Evolutionary conservation across 2,113 vertebrate species (phyloP).

Genomic region (Chloropsis hardwickii): DNA sequence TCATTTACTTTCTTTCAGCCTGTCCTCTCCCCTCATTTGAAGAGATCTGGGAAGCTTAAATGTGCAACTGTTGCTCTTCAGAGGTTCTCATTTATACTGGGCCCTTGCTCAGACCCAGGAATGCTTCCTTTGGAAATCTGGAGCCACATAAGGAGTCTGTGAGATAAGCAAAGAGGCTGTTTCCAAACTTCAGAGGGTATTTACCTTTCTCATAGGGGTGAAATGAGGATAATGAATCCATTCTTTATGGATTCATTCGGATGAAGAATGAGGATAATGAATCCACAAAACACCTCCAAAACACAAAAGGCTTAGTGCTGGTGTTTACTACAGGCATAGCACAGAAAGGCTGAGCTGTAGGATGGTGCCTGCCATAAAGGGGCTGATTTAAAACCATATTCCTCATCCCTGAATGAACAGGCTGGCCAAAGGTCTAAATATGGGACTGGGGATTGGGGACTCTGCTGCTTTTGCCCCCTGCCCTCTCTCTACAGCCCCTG

Average conservation of each 20-base stretch:
- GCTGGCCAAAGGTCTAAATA: background rate
- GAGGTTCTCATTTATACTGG: background rate
- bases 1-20: background rate
- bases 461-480: background rate
- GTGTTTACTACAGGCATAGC: background rate
- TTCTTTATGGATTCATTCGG: no score
- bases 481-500: background rate
- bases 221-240: background rate
- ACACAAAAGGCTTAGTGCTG: background rate
- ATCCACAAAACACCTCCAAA: background rate
- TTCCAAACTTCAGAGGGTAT: conserved; percentile 9
- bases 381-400: background rate
- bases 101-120: background rate
- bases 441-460: background rate
- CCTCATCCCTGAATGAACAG: background rate
- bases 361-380: background rate
- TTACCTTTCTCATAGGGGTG: conserved; percentile 1
- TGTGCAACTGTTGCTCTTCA: background rate
- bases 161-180: conserved; percentile 33
- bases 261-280: background rate
- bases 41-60: background rate
- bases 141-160: background rate
- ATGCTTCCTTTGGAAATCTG: background rate
- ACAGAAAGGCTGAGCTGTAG: background rate
- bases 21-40: background rate